Conservation (phyloP, 2,888 invertebrate species). For the Acanthopleura granulata region DNA sequence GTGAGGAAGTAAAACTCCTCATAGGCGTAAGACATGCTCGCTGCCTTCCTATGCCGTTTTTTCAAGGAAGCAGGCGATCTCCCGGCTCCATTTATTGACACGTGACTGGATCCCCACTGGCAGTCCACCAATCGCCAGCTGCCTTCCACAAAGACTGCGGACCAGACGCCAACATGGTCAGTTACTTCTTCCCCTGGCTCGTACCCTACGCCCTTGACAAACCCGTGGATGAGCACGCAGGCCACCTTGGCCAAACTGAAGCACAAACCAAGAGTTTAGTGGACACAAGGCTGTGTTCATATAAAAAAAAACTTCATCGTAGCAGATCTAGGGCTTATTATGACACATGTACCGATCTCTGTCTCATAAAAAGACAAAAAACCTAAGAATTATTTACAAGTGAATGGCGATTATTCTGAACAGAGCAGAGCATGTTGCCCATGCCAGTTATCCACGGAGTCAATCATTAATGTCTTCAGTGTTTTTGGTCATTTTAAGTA, state of each 20-base stretch:
- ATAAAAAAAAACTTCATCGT: too few species aligned
- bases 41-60: neutral
- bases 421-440: too few species aligned
- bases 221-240: neutral
- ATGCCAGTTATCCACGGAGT: too few species aligned
- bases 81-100: neutral
- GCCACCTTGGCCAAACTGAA: slow-evolving; percentile 1
- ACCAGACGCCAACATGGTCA: neutral
- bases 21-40: slow-evolving; percentile 3
- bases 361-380: too few species aligned
- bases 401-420: too few species aligned
- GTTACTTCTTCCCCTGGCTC: neutral
- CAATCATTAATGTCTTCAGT: too few species aligned
- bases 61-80: neutral
- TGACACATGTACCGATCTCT: too few species aligned
- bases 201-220: slow-evolving; percentile 10
- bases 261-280: neutral
- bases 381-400: too few species aligned
- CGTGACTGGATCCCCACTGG: slow-evolving; percentile 36
- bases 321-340: too few species aligned
- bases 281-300: too few species aligned
- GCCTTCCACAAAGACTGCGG: slow-evolving; percentile 40
- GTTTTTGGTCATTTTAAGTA: too few species aligned
- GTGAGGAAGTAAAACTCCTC: slow-evolving; percentile 48
- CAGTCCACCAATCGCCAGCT: slow-evolving; percentile 46